These are phyloP conservation scores for Drosophila santomea DNA, from an alignment of 1,140 invertebrate genomes.

Conservation along the genomic window DNA sequence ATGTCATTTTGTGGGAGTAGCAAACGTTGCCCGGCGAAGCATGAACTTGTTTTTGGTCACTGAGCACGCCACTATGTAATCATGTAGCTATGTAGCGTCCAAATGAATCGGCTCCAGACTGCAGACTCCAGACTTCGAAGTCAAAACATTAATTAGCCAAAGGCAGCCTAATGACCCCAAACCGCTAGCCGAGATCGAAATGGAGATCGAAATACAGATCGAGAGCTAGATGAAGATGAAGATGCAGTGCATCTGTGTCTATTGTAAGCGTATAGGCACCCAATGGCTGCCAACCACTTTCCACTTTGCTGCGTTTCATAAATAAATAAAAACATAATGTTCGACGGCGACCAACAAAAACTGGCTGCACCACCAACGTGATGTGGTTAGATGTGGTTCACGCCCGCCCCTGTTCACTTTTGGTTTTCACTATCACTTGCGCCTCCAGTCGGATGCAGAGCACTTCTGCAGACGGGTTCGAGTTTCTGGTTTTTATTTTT, in stretches of 20 bases:
- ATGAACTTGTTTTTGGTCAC: slow-evolving; percentile 73
- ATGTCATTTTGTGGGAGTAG: slow-evolving; percentile 36
- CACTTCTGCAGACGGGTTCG: slow-evolving; percentile 36
- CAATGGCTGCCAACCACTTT: slow-evolving; percentile 58
- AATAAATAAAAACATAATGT: slow-evolving; percentile 74
- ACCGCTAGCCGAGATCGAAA: slow-evolving; percentile 44
- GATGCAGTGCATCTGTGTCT: slow-evolving; percentile 17
- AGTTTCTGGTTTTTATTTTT: background rate
- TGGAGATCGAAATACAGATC: background rate
- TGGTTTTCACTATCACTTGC: slow-evolving; percentile 74
- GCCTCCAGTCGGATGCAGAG: slow-evolving; percentile 53
- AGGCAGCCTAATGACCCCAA: slow-evolving; percentile 52
- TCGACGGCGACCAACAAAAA: slow-evolving; percentile 55
- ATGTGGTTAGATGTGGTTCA: slow-evolving; percentile 47
- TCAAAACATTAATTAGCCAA: slow-evolving; percentile 48
- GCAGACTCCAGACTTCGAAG: background rate
- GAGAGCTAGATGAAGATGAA: slow-evolving; percentile 23
- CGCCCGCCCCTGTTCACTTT: slow-evolving; percentile 39
- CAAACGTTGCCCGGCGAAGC: slow-evolving; percentile 48
- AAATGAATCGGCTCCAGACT: slow-evolving; percentile 43
- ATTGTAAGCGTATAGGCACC: slow-evolving; percentile 3
- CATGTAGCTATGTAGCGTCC: slow-evolving; percentile 8
- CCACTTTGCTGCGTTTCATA: slow-evolving; percentile 63
- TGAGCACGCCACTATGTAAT: slow-evolving; percentile 47
- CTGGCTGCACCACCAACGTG: slow-evolving; percentile 28